A percentile compares a stretch with the other conserved stretches of the same genome.
phyloP scores from a whole-genome alignment of 2,797 vertebrate genomes.

The Podargus strigoides region DNA sequence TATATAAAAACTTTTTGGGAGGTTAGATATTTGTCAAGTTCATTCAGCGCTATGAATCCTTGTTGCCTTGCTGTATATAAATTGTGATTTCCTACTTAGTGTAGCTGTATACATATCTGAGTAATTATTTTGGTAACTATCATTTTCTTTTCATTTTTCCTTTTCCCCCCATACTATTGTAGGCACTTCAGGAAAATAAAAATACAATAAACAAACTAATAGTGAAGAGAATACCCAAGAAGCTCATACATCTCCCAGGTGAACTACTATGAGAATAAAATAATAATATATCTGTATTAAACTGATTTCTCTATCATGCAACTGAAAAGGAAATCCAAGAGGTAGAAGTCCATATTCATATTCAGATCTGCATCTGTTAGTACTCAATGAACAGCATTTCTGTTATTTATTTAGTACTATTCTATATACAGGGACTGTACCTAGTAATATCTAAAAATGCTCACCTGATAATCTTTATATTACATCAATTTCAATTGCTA shows the following conservation, averaged over 20 bases:
- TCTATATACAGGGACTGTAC: background rate
- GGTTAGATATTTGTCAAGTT: background rate
- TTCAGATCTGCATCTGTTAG: background rate
- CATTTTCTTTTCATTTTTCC: background rate
- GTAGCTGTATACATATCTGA: background rate
- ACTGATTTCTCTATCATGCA: background rate
- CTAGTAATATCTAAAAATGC: background rate
- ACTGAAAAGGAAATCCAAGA: background rate
- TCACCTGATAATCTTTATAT: background rate
- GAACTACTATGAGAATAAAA: background rate
- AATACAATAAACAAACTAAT: background rate
- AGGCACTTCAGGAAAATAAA: background rate
- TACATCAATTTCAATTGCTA: background rate
- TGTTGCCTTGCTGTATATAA: background rate
- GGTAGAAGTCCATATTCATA: background rate
- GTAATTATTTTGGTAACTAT: background rate
- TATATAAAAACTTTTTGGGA: background rate
- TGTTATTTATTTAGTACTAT: background rate
- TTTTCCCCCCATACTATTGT: accelerated
- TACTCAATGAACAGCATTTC: background rate
- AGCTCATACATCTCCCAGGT: background rate
- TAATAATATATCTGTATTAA: background rate
- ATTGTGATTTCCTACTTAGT: background rate
- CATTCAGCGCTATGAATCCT: background rate
- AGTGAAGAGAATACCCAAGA: background rate